Evolutionary conservation across 1,140 invertebrate species (phyloP), one percentile per base, ranked within the genome.

Genomic region (Bombus confusus): DNA sequence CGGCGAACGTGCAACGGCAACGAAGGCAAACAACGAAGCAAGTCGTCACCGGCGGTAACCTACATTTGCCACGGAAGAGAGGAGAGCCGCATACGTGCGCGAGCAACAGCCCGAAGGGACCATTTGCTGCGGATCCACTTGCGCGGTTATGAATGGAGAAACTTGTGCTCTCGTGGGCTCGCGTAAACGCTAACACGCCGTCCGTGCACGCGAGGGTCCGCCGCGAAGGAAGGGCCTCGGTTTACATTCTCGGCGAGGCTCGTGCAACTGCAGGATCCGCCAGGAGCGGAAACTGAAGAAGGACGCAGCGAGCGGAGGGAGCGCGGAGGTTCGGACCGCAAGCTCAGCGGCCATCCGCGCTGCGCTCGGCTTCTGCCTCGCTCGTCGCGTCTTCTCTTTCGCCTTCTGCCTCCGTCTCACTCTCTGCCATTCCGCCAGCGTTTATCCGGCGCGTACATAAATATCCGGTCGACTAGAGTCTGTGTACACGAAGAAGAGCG

Each of bases 71-170:
- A 90, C 86, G 59, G 79, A 77, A 80, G 83, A 83, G 52, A 83
- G 31, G 8, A 83, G 81, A 47, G 41, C 12, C n/a, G n/a, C n/a
- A n/a, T 72, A 89, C 86, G 85, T 83, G 85, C 76, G 82, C 84
- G 82, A 22, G 64, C 62, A 83, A 84, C 76, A 80, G 78, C 74
- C 83, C 86, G 79, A 80, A 80, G 86, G 85, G 91, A 90, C 89
- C 90, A 88, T 86, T 90, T 78, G 64, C 59, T 13, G 22, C 73
- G 73, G 73, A 90, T 86, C 87, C 84, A 66, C 80, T 73, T 90
- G 85, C 89, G 90, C 91, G 87, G 92, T 93, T 93, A 94, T 94
- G 93, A 94, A 94, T 94, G 93, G 92, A 92, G 92, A 93, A 94
- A 94, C 93, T 94, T 93, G 89, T 90, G 87, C 87, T 83, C 83